Conservation (phyloP, 2,888 invertebrate genomes). For the Theodoxus fluviatilis region DNA sequence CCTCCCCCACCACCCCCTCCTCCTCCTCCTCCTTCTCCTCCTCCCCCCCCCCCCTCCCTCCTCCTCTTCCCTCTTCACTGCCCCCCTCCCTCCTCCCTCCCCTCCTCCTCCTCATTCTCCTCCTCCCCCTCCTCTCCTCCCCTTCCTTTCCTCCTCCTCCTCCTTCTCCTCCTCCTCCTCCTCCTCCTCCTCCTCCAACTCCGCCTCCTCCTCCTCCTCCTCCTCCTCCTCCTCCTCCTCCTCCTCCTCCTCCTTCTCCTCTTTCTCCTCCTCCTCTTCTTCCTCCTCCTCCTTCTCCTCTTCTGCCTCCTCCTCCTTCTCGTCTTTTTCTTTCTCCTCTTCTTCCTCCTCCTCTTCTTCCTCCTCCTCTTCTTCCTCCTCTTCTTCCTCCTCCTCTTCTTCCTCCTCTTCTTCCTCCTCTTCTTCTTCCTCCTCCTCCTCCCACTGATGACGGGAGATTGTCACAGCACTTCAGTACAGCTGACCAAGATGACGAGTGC, state of each 20-base stretch:
- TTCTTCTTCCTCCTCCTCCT: conserved; percentile 11
- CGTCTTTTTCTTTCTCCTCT: conserved; percentile 3
- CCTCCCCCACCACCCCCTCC: not conserved
- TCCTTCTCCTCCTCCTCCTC: conserved; percentile 11
- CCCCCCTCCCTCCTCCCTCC: not conserved
- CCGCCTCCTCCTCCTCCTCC: conserved; percentile 6
- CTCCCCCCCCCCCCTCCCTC: not conserved
- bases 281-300: conserved; percentile 5
- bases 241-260: not conserved
- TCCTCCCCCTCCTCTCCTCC: not conserved
- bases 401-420: not conserved
- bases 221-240: conserved; percentile 16
- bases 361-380: not conserved
- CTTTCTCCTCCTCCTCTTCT: conserved; percentile 5
- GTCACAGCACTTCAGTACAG: too few relatives aligned
- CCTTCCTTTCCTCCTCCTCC: not conserved
- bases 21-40: not conserved
- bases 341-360: conserved; percentile 10
- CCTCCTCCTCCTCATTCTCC: not conserved
- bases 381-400: conserved; percentile 2
- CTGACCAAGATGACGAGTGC: too few relatives aligned
- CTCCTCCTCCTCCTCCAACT: conserved; percentile 10
- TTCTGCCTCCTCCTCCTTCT: conserved; percentile 20
- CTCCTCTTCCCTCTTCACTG: not conserved
- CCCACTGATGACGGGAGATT: not conserved